A percentile compares a stretch with the other conserved stretches of the same genome.
Conservation (phyloP, 2,888 invertebrate genomes). For the Nomada ruficornis region DNA sequence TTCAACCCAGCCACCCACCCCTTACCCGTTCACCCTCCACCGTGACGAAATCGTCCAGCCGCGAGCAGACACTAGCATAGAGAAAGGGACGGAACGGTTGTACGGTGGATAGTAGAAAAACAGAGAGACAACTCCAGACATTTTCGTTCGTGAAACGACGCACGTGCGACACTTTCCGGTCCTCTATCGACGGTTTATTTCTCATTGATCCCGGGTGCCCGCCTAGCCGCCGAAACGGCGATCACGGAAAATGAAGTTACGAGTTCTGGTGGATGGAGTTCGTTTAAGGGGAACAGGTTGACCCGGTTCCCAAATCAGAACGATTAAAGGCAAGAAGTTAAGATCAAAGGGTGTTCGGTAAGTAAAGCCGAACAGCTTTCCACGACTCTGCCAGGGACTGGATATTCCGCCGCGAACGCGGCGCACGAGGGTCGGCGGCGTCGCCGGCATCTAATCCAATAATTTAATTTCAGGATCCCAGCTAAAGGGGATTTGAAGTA, state of each 20-base stretch:
- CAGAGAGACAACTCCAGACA: not conserved
- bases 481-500: slow-evolving; percentile 84
- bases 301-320: slow-evolving; percentile 30
- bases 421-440: slow-evolving; percentile 74
- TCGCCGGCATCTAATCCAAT: slow-evolving; percentile 82
- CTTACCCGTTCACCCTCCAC: slow-evolving; percentile 47
- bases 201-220: not conserved
- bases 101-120: slow-evolving; percentile 37
- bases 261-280: not conserved
- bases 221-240: not conserved
- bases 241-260: not conserved
- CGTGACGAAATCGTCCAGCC: slow-evolving; percentile 74
- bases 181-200: not conserved
- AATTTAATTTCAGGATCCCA: slow-evolving; percentile 83
- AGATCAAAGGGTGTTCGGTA: slow-evolving; percentile 54
- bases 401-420: slow-evolving; percentile 47
- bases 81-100: slow-evolving; percentile 63
- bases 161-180: not conserved
- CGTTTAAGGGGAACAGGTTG: not conserved
- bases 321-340: slow-evolving; percentile 38
- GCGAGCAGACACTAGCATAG: slow-evolving; percentile 61
- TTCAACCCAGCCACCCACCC: slow-evolving; percentile 59
- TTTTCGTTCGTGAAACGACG: not conserved
- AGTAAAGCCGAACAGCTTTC: slow-evolving; percentile 57
- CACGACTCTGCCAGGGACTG: slow-evolving; percentile 63